Percentiles rank a stretch among this genome's conserved stretches.
Evolutionary conservation across 1,140 invertebrate genomes (phyloP).

Genomic region (Danaus plexippus): DNA sequence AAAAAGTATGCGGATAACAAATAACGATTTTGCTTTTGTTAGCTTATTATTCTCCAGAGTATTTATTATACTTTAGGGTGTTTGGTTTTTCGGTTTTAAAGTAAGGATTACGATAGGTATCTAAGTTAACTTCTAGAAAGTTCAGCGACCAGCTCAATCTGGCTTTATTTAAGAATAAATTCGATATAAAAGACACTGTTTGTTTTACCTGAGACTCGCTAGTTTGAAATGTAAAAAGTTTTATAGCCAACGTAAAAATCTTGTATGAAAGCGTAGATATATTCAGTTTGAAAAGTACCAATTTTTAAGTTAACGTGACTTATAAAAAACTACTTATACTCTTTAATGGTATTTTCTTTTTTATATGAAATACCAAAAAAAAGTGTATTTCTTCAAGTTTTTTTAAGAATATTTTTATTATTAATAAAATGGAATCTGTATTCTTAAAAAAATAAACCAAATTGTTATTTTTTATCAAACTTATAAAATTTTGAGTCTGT

Average conservation of each 20-base stretch:
- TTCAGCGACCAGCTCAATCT: conserved; percentile 25
- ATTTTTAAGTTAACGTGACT: neutral
- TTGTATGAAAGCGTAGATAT: neutral
- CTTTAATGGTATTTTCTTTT: neutral
- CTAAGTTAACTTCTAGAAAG: conserved; percentile 21
- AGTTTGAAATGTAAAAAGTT: conserved; percentile 17
- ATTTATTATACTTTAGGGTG: conserved; percentile 55
- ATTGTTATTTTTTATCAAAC: too few relatives aligned
- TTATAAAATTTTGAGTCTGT: too few relatives aligned
- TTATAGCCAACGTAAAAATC: conserved; percentile 2
- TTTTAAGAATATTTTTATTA: too few relatives aligned
- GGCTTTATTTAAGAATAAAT: conserved; percentile 17
- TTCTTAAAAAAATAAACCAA: too few relatives aligned
- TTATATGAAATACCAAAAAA: neutral
- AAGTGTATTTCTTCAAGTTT: neutral
- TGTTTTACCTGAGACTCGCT: conserved; percentile 18
- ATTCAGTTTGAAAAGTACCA: conserved; percentile 1
- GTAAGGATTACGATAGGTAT: conserved; percentile 26
- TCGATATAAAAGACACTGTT: conserved; percentile 18
- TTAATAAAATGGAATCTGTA: too few relatives aligned
- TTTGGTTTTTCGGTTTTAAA: conserved; percentile 26
- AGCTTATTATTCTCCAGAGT: conserved; percentile 64
- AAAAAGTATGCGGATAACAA: conserved; percentile 60
- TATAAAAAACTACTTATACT: too few relatives aligned
- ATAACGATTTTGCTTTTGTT: conserved; percentile 69